Conservation (phyloP, 2,113 vertebrate species). For the Trinectes maculatus region DNA sequence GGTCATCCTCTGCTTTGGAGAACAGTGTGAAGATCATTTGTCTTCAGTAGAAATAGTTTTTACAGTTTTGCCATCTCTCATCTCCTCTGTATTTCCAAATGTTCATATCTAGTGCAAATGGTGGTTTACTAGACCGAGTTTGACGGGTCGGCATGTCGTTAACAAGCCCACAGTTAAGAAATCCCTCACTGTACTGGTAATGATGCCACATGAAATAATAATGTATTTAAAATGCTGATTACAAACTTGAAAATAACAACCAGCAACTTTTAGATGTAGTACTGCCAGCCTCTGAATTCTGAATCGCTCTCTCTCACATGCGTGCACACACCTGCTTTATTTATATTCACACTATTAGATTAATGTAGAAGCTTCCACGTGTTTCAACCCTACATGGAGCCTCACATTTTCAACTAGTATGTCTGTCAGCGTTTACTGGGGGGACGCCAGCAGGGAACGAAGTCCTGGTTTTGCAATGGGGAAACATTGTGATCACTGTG, state of each 20-base stretch:
- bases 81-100: not conserved
- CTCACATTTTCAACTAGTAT: not conserved
- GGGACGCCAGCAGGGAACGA: not conserved
- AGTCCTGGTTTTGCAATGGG: not conserved
- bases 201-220: too few species aligned
- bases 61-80: not conserved
- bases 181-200: not conserved
- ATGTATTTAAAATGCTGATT: too few species aligned
- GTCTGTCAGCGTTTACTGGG: not conserved
- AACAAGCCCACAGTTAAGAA: constrained; percentile 2
- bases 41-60: not conserved
- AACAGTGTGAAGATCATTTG: not conserved
- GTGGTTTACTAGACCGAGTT: not conserved
- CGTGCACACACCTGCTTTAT: too few species aligned
- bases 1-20: not conserved
- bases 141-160: not conserved
- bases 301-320: too few species aligned
- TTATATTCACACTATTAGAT: too few species aligned
- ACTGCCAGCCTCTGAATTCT: too few species aligned
- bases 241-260: too few species aligned
- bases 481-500: too few species aligned
- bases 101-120: not conserved
- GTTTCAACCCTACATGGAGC: not conserved
- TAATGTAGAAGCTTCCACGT: too few species aligned
- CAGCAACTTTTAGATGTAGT: too few species aligned